Evolutionary conservation across 2,888 invertebrate species (phyloP), one percentile per base, ranked within the genome.

Genomic region (Aphrophora alni): DNA sequence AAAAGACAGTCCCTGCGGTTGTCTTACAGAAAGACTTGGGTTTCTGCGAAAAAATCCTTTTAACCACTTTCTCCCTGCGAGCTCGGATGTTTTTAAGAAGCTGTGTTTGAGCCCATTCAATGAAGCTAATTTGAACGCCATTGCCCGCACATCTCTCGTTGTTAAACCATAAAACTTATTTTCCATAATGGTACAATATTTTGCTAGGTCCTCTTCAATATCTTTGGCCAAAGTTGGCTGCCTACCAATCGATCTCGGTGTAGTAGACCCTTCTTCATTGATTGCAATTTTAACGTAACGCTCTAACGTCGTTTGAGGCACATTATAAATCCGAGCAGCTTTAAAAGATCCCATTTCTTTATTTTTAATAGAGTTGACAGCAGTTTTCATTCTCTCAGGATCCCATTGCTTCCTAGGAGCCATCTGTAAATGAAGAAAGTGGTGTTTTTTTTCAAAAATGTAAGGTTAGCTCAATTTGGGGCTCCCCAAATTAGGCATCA

Each of bases 1-100:
- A 51, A 84, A 82, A 17, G 80, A 82, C 70, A 77, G 28, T 14
- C 74, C 59, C 69, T 81, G 75, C 38, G 83, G 83, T 17, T 38
- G 78, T 44, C 81, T 71, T 26, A 83, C 17, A 27, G 78, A 38
- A 5, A 83, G 38, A 14, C 25, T n/a, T n/a, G n/a, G n/a, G n/a
- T n/a, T n/a, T n/a, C n/a, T n/a, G n/a, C n/a, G 38, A 81, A 81
- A 44, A 75, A 81, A 81, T n/a, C 73, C 72, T 51, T 28, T 25
- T 17, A 80, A 44, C 78, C 80, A 80, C 70, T 80, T 79, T 25
- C n/a, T 38, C 17, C n/a, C 80, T 33, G 33, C 10, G 10, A 33
- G 10, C 10, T 33, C 27, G 38, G 28, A 10, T 28, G 5, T 74
- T 74, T 26, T n/a, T 4, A 21, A 33, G 17, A 26, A 26, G 21